Conservation (phyloP, 1,140 invertebrate genomes). For the Coelopa frigida region DNA sequence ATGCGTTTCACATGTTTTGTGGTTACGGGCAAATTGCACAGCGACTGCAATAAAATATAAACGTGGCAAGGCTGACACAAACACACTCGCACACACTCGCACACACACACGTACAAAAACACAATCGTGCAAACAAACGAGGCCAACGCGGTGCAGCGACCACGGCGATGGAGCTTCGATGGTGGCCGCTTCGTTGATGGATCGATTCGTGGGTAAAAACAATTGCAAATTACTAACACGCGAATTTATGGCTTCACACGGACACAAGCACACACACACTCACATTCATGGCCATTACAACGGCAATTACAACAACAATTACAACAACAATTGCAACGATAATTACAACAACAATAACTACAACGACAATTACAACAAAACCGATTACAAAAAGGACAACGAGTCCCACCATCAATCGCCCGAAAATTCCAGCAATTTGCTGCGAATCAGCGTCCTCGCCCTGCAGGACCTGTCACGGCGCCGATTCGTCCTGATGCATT, state of each 20-base stretch:
- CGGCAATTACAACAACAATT: constrained; percentile 2
- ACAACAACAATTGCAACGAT: constrained; percentile 19
- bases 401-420: background rate
- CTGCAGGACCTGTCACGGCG: too few species aligned
- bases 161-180: background rate
- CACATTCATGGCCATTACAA: constrained; percentile 13
- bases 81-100: constrained; percentile 13
- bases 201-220: constrained; percentile 8
- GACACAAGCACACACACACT: constrained; percentile 1
- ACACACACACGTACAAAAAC: constrained; percentile 7
- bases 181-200: background rate
- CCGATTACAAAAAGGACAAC: too few species aligned
- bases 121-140: background rate
- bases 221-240: constrained; percentile 12
- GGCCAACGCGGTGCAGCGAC: background rate
- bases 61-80: constrained; percentile 24
- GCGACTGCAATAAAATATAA: constrained; percentile 30
- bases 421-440: constrained; percentile 6
- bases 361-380: background rate
- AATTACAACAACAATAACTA: background rate
- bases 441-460: too few species aligned
- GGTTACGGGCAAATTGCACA: constrained; percentile 43
- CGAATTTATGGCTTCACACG: constrained; percentile 9
- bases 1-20: constrained; percentile 45
- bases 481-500: too few species aligned